These are phyloP conservation scores for Cryptocephalus primarius DNA, from an alignment of 2,888 invertebrate genomes.

Conservation along the genomic window DNA sequence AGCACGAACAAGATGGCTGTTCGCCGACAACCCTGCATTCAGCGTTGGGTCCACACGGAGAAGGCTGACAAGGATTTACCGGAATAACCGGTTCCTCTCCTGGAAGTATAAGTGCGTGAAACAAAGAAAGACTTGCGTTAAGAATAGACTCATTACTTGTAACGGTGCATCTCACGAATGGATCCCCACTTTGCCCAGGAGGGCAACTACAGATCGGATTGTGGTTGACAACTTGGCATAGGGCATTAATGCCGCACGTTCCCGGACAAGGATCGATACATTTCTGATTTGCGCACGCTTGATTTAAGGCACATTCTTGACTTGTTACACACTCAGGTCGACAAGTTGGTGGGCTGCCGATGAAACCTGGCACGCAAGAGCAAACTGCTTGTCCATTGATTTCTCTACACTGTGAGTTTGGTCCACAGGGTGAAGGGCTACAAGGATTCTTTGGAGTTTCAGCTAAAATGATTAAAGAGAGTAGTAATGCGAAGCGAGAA, in stretches of 20 bases:
- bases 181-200: conserved; percentile 42
- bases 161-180: conserved; percentile 37
- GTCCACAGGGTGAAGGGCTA: conserved; percentile 55
- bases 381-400: conserved; percentile 52
- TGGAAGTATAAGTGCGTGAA: conserved; percentile 10
- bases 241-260: conserved; percentile 44
- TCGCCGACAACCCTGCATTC: conserved; percentile 56
- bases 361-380: conserved; percentile 38
- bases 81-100: conserved; percentile 25
- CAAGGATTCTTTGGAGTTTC: conserved; percentile 45
- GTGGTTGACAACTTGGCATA: conserved; percentile 46
- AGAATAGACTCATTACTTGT: conserved; percentile 18
- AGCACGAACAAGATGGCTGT: conserved; percentile 64
- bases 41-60: conserved; percentile 52
- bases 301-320: conserved; percentile 39
- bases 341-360: conserved; percentile 44
- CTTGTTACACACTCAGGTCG: conserved; percentile 41
- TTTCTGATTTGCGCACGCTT: conserved; percentile 41
- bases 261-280: conserved; percentile 47
- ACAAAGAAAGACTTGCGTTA: background rate
- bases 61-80: conserved; percentile 47
- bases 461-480: conserved; percentile 15
- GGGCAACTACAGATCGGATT: conserved; percentile 49
- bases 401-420: conserved; percentile 38
- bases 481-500: too few relatives aligned